These are phyloP conservation scores for Papilio demoleus DNA, from an alignment of 2,888 invertebrate species.

Conservation along the genomic window DNA sequence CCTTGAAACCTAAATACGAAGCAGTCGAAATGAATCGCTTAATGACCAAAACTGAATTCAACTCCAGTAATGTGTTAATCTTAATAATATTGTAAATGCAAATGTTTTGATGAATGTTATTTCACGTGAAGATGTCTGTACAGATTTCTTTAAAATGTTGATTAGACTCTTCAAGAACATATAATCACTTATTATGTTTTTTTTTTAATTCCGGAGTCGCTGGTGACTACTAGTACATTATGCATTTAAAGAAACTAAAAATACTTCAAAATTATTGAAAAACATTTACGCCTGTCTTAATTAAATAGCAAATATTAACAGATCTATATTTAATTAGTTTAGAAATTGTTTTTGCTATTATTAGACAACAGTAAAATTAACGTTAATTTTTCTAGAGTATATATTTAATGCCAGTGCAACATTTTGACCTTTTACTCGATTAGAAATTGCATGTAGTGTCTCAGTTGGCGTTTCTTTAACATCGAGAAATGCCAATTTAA, in stretches of 20 bases:
- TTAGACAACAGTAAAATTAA: neutral
- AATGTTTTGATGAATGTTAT: no score
- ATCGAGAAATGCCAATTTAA: conserved; percentile 40
- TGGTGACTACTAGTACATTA: no score
- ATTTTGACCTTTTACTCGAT: conserved; percentile 12
- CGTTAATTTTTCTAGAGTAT: neutral
- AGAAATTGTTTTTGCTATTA: neutral
- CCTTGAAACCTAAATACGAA: conserved; percentile 12
- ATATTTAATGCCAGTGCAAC: neutral
- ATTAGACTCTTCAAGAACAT: no score
- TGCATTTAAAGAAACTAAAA: neutral
- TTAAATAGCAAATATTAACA: neutral
- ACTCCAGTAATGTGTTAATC: conserved; percentile 3
- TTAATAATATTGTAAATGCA: no score
- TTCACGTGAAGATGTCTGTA: no score
- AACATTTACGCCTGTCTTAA: neutral
- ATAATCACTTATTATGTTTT: no score
- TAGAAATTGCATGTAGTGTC: conserved; percentile 17
- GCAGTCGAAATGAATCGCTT: conserved; percentile 16
- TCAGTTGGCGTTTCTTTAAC: conserved; percentile 23
- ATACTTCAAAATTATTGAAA: neutral
- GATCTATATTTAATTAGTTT: neutral
- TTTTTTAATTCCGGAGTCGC: no score
- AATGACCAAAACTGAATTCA: conserved; percentile 23
- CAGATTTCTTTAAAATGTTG: no score